phyloP scores from a whole-genome alignment of 2,113 vertebrate genomes.

The Cheilinus undulatus region DNA sequence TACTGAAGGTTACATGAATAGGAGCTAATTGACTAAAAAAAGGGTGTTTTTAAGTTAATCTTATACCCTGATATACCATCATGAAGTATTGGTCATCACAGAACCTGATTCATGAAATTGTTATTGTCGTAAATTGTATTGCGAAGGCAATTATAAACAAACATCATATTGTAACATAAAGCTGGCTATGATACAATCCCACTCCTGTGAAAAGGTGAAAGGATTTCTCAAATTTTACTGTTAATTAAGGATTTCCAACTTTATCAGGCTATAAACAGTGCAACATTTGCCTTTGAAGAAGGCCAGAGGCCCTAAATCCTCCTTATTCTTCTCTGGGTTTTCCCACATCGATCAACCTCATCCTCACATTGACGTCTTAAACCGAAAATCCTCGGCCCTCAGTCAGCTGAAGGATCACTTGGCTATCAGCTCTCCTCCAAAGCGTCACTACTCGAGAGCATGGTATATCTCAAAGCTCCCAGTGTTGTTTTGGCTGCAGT shows the following conservation, averaged over 20 bases:
- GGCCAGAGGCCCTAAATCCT: slow-evolving; percentile 43
- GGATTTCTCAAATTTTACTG: background rate
- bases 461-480: slow-evolving; percentile 70
- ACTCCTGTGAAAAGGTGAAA: background rate
- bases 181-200: too few relatives aligned
- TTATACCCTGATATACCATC: too few relatives aligned
- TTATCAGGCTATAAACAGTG: too few relatives aligned
- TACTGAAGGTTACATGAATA: too few relatives aligned
- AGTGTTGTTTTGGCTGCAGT: slow-evolving; percentile 63
- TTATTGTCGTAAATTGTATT: too few relatives aligned
- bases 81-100: too few relatives aligned
- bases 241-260: too few relatives aligned
- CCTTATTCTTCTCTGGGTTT: slow-evolving; percentile 39
- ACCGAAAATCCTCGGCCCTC: slow-evolving; percentile 48
- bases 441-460: slow-evolving; percentile 63
- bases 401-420: slow-evolving; percentile 65
- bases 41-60: too few relatives aligned
- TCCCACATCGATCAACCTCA: slow-evolving; percentile 63
- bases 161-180: too few relatives aligned
- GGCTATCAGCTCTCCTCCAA: slow-evolving; percentile 66
- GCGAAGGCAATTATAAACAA: too few relatives aligned
- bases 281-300: slow-evolving; percentile 30
- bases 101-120: too few relatives aligned
- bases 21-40: too few relatives aligned
- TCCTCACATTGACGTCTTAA: slow-evolving; percentile 54